Percentiles rank a stretch among this genome's conserved stretches.
Evolutionary conservation across 2,113 vertebrate genomes (phyloP).

Genomic region (Campylomormyrus tamandua): DNA sequence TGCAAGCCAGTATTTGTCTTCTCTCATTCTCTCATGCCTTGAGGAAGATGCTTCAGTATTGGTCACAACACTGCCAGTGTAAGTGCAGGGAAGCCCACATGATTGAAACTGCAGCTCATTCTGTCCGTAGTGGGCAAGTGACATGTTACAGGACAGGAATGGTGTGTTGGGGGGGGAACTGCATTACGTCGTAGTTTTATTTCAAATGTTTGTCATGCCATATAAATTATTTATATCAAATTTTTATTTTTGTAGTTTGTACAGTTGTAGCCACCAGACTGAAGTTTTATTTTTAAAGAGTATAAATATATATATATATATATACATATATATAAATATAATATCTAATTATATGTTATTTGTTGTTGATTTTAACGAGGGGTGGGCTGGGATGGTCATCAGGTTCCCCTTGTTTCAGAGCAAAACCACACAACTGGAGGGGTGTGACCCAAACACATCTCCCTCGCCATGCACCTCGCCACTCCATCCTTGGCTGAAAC

Average conservation of each 20-base stretch:
- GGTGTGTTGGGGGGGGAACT: slow-evolving; percentile 37
- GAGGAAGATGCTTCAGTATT: slow-evolving; percentile 47
- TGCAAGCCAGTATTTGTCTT: slow-evolving; percentile 24
- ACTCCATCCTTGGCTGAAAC: slow-evolving; percentile 61
- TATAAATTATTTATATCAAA: slow-evolving; percentile 92
- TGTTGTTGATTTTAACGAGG: slow-evolving; percentile 51
- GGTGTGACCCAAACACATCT: slow-evolving; percentile 46
- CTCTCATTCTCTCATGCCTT: slow-evolving; percentile 3
- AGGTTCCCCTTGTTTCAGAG: slow-evolving; percentile 27
- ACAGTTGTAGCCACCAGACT: slow-evolving; percentile 78
- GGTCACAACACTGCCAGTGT: slow-evolving; percentile 66
- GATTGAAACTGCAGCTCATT: slow-evolving; percentile 55
- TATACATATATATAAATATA: slow-evolving; percentile 24
- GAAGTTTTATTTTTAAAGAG: slow-evolving; percentile 95
- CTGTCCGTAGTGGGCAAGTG: slow-evolving; percentile 39
- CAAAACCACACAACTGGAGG: slow-evolving; percentile 46
- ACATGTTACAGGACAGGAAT: slow-evolving; percentile 39
- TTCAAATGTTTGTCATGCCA: slow-evolving; percentile 73
- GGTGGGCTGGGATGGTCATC: slow-evolving; percentile 21
- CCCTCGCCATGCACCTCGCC: slow-evolving; percentile 27
- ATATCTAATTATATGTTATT: slow-evolving; percentile 71
- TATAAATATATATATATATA: slow-evolving; percentile 88
- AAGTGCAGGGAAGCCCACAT: slow-evolving; percentile 61
- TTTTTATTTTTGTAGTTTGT: slow-evolving; percentile 95
- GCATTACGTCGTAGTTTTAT: slow-evolving; percentile 64